These are phyloP conservation scores for Agelas oroides DNA, from an alignment of 37 sponge, comb jelly and placozoan species.

Conservation along the genomic window DNA sequence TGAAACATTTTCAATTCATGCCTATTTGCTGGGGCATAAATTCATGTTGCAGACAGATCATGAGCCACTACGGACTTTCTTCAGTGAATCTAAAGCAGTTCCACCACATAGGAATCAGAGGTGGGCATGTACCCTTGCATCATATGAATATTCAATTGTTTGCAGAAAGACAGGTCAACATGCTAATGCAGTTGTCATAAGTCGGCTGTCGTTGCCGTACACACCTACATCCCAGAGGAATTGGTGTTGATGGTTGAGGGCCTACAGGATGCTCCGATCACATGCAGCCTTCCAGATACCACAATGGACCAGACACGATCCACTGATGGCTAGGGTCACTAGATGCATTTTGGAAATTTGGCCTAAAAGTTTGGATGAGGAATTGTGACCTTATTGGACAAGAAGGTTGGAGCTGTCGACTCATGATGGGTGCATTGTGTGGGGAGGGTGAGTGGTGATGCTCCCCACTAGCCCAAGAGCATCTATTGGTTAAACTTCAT, in stretches of 20 bases:
- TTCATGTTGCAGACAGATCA: no score
- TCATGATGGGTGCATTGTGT: constrained; percentile 23
- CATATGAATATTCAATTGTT: constrained; percentile 32
- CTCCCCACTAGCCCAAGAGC: background rate
- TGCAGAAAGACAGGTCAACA: constrained; percentile 14
- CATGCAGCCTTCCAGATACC: background rate
- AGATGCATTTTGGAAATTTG: background rate
- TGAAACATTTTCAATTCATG: no score
- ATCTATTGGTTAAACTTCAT: constrained; percentile 20
- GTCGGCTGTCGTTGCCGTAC: constrained; percentile 15
- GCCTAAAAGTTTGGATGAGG: constrained; percentile 5
- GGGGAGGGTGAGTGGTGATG: constrained; percentile 6
- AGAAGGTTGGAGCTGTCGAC: constrained; percentile 3
- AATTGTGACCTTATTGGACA: constrained; percentile 5
- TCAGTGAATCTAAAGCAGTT: background rate
- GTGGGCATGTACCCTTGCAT: constrained; percentile 5
- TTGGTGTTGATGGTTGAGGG: constrained; percentile 16
- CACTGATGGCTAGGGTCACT: background rate
- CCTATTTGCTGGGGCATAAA: no score
- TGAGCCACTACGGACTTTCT: background rate
- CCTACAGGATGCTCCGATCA: background rate
- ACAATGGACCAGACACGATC: constrained; percentile 10
- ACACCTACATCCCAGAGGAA: constrained; percentile 3
- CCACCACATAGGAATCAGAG: constrained; percentile 12
- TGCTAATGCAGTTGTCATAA: constrained; percentile 25